Base-by-base conservation (phyloP, 2,797 vertebrate genomes). In the Rhincodon typus region DNA sequence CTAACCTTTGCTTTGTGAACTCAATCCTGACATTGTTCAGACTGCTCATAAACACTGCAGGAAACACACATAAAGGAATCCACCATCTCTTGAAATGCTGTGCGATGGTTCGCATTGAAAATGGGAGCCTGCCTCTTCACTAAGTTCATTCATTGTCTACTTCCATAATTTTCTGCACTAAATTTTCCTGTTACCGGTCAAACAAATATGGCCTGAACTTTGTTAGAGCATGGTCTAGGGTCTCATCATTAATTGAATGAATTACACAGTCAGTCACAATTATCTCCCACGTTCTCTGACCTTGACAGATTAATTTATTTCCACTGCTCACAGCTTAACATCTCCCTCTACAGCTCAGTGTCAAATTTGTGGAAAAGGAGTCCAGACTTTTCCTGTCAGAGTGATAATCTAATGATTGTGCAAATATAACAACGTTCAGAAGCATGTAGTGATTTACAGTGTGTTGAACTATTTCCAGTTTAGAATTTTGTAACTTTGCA, bases 221-320 rank as follows among this genome's bases (percentile, higher is more conserved):
- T 57, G 72, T 30, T 95, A 57, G 19, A 27, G 8, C 69, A 74
- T 42, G 15, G 70, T 77, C 46, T 19, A 72, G 30, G 46, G 8
- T 7, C 46, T 74, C 94, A 53, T 95, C 70, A n/a, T 95, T 95
- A 95, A 95, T 72, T 50, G 70, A 77, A 77, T 95, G 70, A 50
- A 19, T 50, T 77, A 53, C 34, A 2, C 70, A 57, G 94, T 72
- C 70, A 77, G 94, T 95, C 94, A 72, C 94, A 95, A 42, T 93
- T 66, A 69, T 21, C 90, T 27, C 90, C 90, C 66, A 93, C 66
- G n/a, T n/a, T 69, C 66, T 69, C n/a, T 67, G 13, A 4, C 66
- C 23, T 53, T 12, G 53, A 38, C n/a, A 93, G 90, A 13, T 67
- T 93, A 38, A 93, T 69, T n/a, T 42, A 42, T 38, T 93, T 69